A percentile compares a stretch with the other conserved stretches of the same genome.
Conservation (phyloP, 2,888 invertebrate species). For the Epicampocera succincta region DNA sequence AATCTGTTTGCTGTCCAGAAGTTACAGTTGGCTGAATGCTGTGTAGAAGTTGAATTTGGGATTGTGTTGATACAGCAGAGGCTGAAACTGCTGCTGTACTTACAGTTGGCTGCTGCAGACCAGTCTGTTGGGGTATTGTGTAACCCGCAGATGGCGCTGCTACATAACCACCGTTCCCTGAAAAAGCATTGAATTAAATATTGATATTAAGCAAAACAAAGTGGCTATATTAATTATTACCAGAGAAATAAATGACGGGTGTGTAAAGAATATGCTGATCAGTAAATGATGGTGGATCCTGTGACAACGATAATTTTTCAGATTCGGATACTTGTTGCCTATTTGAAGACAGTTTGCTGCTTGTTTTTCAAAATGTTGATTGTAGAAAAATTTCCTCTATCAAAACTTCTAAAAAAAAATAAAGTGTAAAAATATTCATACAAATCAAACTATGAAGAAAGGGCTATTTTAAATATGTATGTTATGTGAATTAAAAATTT, state of each 20-base stretch:
- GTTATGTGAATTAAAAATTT: too few species aligned
- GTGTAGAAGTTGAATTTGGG: slow-evolving; percentile 75
- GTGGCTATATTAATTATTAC: slow-evolving; percentile 21
- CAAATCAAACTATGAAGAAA: too few species aligned
- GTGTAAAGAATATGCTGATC: slow-evolving; percentile 59
- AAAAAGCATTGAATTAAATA: slow-evolving; percentile 46
- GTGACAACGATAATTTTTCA: slow-evolving; percentile 41
- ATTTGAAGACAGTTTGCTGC: slow-evolving; percentile 63
- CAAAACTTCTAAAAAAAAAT: slow-evolving; percentile 14
- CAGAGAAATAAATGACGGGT: slow-evolving; percentile 64
- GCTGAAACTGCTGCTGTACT: slow-evolving; percentile 37
- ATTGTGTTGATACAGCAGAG: slow-evolving; percentile 46
- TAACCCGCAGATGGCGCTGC: slow-evolving; percentile 79
- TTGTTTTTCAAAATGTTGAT: slow-evolving; percentile 39
- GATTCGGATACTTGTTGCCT: slow-evolving; percentile 51
- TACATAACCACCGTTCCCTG: slow-evolving; percentile 81
- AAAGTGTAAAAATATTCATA: neutral
- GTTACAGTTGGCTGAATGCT: slow-evolving; percentile 78
- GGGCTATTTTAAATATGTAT: too few species aligned
- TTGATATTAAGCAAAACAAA: too few species aligned
- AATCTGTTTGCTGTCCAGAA: slow-evolving; percentile 76
- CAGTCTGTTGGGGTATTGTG: slow-evolving; percentile 77
- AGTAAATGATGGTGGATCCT: slow-evolving; percentile 32
- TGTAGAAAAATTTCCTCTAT: slow-evolving; percentile 41
- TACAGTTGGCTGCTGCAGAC: slow-evolving; percentile 66